Percentiles rank a stretch among this genome's conserved stretches.
Evolutionary conservation across 2,113 vertebrate genomes (phyloP).

Genomic region (Bombycilla garrulus): DNA sequence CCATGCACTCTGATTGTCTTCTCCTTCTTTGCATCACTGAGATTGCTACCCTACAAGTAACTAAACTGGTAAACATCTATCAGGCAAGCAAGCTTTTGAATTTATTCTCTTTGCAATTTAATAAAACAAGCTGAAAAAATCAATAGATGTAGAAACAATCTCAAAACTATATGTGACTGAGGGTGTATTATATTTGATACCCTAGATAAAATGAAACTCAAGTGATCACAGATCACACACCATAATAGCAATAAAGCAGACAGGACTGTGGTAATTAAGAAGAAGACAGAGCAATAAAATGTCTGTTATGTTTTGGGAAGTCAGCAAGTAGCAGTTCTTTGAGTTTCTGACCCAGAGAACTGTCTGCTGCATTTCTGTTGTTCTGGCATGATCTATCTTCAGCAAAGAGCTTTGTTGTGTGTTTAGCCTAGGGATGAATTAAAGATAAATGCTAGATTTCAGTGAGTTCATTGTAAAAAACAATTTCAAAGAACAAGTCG

Average conservation of each 20-base stretch:
- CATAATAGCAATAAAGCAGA: slow-evolving; percentile 36
- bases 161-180: slow-evolving; percentile 7
- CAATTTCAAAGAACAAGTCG: not conserved
- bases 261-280: slow-evolving; percentile 58
- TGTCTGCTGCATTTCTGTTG: not conserved
- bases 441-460: not conserved
- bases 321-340: slow-evolving; percentile 20
- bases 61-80: not conserved
- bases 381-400: not conserved
- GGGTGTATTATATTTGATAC: not conserved
- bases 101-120: slow-evolving; percentile 31
- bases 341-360: not conserved
- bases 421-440: not conserved
- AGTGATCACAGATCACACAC: slow-evolving; percentile 48
- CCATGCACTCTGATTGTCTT: not conserved
- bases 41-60: not conserved
- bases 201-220: slow-evolving; percentile 1
- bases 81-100: slow-evolving; percentile 32
- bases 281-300: slow-evolving; percentile 60
- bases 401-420: not conserved
- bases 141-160: slow-evolving; percentile 33
- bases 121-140: slow-evolving; percentile 54
- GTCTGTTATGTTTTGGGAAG: slow-evolving; percentile 53
- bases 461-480: not conserved
- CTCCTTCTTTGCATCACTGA: not conserved